Conservation (phyloP, 2,888 invertebrate species). For the Parthenolecanium corni region DNA sequence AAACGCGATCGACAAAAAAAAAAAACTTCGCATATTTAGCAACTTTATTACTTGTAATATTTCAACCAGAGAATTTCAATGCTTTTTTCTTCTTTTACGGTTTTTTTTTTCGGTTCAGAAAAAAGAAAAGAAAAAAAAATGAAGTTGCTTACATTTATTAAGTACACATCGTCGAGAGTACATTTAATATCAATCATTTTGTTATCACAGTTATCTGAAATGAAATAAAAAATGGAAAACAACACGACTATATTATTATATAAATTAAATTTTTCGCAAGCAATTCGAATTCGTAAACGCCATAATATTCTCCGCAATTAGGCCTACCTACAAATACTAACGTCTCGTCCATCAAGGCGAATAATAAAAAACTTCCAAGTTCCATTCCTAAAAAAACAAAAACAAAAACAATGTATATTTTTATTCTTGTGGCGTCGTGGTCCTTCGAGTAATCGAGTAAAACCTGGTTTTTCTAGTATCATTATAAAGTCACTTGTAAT, state of each 20-base stretch:
- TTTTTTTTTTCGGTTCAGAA: not conserved
- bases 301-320: too few relatives aligned
- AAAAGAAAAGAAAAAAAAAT: conserved; percentile 7
- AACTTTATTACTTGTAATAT: not conserved
- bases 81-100: not conserved
- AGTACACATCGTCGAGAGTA: conserved; percentile 22
- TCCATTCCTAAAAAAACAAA: too few relatives aligned
- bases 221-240: conserved; percentile 8
- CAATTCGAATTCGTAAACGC: too few relatives aligned
- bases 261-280: too few relatives aligned
- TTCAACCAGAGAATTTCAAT: not conserved
- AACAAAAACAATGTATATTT: too few relatives aligned
- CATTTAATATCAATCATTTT: conserved; percentile 9
- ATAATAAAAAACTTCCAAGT: too few relatives aligned
- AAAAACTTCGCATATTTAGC: not conserved
- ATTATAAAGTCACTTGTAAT: too few relatives aligned
- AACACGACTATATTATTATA: not conserved
- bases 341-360: too few relatives aligned
- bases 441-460: too few relatives aligned
- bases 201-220: conserved; percentile 27
- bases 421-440: too few relatives aligned
- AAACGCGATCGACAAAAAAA: not conserved
- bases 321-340: too few relatives aligned
- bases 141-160: conserved; percentile 21
- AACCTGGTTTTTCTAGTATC: too few relatives aligned